Evolutionary conservation across 2,113 vertebrate species (phyloP), one percentile per base, ranked within the genome.

Genomic region (Antidorcas marsupialis): DNA sequence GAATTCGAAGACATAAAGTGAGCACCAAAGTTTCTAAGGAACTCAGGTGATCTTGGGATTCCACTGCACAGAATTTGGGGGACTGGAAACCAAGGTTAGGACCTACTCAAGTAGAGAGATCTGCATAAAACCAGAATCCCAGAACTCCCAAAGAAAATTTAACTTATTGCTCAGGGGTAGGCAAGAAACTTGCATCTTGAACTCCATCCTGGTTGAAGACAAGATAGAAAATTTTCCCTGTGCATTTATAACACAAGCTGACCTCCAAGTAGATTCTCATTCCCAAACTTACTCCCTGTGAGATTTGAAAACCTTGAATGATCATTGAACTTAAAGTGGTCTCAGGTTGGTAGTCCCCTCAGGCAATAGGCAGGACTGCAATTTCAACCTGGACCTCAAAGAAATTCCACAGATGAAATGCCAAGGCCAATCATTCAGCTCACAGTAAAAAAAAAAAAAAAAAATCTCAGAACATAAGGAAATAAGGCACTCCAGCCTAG

Each of bases 391-490:
- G 74, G 79, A 97, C 45, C 81, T 88, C 91, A 79, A 53, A 91
- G 59, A 94, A 95, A 91, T 57, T 33, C 57, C 62, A 76, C 11
- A n/a, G 57, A 92, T 90, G 67, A 95, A 96, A 95, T 76, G 30
- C 92, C 84, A 96, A 92, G n/a, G 13, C 47, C 64, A 60, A 9
- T 28, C 50, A 94, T 94, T 87, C 90, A 92, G 62, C 36, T 91
- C 64, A 84, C 2, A 33, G 67, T 28, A 21, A 52, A 23, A 86
- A 52, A 30, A 21, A 52, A 81, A 39, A 15, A 36, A 21, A 55
- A 55, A 90, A 57, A 25, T 47, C 62, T 82, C 91, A 94, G 76
- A 85, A 59, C 60, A 19, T 16, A 84, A 64, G 27, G 57, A 74
- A 96, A 93, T 60, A 43, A 92, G 67, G 64, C 47, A 55, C 30